Evolutionary conservation across 1,140 invertebrate species (phyloP).

Genomic region (Notospermus geniculatus): DNA sequence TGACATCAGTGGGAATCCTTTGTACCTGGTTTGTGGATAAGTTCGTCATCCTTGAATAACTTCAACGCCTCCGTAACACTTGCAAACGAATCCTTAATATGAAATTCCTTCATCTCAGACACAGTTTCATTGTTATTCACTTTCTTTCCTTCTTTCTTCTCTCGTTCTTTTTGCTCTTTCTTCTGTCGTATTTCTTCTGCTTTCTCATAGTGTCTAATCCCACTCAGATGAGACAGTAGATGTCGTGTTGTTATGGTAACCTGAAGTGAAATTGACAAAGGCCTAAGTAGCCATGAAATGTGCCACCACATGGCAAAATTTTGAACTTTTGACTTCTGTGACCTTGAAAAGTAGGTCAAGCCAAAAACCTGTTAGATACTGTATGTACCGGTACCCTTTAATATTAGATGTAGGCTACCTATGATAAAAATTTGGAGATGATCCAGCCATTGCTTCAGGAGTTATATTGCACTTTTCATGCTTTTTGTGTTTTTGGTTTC

Average conservation of each 20-base stretch:
- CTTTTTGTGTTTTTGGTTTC: too few species aligned
- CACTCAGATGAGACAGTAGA: slow-evolving; percentile 60
- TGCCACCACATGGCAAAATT: too few species aligned
- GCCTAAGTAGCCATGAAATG: too few species aligned
- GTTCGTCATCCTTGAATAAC: slow-evolving; percentile 65
- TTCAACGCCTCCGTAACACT: slow-evolving; percentile 58
- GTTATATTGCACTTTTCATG: too few species aligned
- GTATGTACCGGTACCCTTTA: too few species aligned
- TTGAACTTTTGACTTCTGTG: too few species aligned
- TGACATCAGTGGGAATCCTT: too few species aligned
- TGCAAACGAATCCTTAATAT: slow-evolving; percentile 46
- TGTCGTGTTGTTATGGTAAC: slow-evolving; percentile 61
- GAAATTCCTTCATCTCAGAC: slow-evolving; percentile 53
- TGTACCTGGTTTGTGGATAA: slow-evolving; percentile 62
- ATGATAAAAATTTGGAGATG: too few species aligned
- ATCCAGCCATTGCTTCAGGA: too few species aligned
- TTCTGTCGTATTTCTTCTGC: slow-evolving; percentile 23
- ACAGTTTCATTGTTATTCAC: slow-evolving; percentile 16
- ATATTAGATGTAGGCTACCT: too few species aligned
- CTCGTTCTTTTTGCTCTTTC: slow-evolving; percentile 13
- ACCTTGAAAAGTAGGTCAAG: too few species aligned
- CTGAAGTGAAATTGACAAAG: slow-evolving; percentile 36
- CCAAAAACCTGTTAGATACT: too few species aligned
- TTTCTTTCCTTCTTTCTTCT: not conserved
- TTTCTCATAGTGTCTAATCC: slow-evolving; percentile 62